phyloP scores from a whole-genome alignment of 2,888 invertebrate species.

The Cerceris ruficornis region DNA sequence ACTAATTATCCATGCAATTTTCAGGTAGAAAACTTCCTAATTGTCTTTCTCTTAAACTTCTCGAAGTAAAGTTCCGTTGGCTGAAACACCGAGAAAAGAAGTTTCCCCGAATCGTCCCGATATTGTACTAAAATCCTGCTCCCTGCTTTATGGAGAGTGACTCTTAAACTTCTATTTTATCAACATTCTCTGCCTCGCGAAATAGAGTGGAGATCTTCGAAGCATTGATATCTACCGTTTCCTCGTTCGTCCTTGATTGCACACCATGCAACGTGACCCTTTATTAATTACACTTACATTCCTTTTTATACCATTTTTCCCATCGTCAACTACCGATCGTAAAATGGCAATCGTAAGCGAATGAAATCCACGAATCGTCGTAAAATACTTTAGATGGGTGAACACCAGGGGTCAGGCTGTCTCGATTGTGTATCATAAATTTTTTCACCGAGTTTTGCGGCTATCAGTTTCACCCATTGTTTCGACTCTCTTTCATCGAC shows the following conservation, averaged over 20 bases:
- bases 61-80: background rate
- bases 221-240: too few species aligned
- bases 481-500: conserved; percentile 33
- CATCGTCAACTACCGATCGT: background rate
- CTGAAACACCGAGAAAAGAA: conserved; percentile 2
- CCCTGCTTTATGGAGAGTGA: too few species aligned
- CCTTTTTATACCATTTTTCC: too few species aligned
- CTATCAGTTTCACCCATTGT: conserved; percentile 1
- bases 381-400: conserved; percentile 3
- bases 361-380: too few species aligned
- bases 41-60: background rate
- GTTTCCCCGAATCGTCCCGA: too few species aligned
- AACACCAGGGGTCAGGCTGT: background rate
- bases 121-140: background rate
- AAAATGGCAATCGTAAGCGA: background rate
- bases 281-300: too few species aligned
- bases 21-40: background rate
- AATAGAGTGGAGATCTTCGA: too few species aligned
- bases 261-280: too few species aligned
- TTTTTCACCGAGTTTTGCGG: conserved; percentile 6
- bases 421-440: conserved; percentile 20
- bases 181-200: too few species aligned
- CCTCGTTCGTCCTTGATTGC: too few species aligned
- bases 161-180: too few species aligned
- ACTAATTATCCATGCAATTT: conserved; percentile 3